These are phyloP conservation scores for Chelonia mydas DNA, from an alignment of 2,797 vertebrate genomes.

Conservation along the genomic window DNA sequence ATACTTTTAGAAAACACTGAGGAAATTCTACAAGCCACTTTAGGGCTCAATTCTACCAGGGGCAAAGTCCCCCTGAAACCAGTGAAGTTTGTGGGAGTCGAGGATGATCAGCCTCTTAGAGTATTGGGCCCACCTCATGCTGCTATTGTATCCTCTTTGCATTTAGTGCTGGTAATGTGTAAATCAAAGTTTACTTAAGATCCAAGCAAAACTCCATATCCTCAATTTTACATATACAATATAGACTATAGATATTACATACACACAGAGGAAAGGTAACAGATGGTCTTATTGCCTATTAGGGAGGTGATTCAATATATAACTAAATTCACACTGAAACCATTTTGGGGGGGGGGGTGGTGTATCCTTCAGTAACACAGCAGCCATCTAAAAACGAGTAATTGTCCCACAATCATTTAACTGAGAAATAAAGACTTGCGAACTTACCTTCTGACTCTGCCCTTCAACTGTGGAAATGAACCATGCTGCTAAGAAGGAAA, in stretches of 20 bases:
- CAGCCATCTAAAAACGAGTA: neutral
- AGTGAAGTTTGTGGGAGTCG: neutral
- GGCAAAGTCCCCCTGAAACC: neutral
- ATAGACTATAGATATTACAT: neutral
- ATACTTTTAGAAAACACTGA: accelerated
- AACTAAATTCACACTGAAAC: neutral
- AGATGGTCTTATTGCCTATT: neutral
- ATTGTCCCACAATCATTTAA: neutral
- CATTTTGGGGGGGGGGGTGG: accelerated
- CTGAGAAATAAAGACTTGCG: neutral
- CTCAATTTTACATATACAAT: neutral
- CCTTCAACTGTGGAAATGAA: slow-evolving; percentile 51
- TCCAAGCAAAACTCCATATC: neutral
- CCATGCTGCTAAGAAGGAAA: slow-evolving; percentile 60
- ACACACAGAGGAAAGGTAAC: neutral
- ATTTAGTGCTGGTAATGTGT: neutral
- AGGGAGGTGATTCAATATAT: neutral
- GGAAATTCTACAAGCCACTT: neutral
- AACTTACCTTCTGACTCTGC: slow-evolving; percentile 66
- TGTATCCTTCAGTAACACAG: neutral
- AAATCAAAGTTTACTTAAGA: neutral
- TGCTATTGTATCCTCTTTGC: neutral
- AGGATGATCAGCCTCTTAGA: neutral
- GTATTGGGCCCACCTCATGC: neutral
- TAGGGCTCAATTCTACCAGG: neutral